These are phyloP conservation scores for Anagyrus pseudococci DNA, from an alignment of 2,888 invertebrate species.

Conservation along the genomic window DNA sequence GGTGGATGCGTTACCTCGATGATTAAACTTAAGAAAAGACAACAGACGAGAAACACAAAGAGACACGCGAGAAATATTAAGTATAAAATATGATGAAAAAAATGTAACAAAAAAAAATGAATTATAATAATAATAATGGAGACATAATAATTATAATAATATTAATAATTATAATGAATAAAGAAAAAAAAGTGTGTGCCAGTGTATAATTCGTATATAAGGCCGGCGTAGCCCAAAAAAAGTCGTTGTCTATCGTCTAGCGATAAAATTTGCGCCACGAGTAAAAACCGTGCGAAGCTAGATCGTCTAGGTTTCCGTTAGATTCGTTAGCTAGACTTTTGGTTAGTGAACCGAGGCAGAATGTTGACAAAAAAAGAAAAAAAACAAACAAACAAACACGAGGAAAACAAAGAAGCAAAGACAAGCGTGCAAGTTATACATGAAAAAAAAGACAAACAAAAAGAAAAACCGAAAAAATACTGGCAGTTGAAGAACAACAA, in stretches of 20 bases:
- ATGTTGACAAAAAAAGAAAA: constrained; percentile 15
- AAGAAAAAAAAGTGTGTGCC: constrained; percentile 34
- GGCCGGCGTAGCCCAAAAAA: constrained; percentile 28
- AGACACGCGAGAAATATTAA: too few relatives aligned
- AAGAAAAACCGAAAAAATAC: too few relatives aligned
- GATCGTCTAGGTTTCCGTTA: constrained; percentile 38
- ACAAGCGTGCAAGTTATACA: too few relatives aligned
- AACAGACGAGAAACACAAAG: too few relatives aligned
- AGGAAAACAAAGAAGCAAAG: too few relatives aligned
- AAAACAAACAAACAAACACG: too few relatives aligned
- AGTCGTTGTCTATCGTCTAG: constrained; percentile 38
- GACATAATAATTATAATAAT: constrained; percentile 11
- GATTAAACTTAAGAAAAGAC: too few relatives aligned
- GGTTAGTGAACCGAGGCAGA: constrained; percentile 21
- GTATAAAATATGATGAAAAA: constrained; percentile 16
- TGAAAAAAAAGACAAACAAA: too few relatives aligned
- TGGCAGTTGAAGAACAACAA: too few relatives aligned
- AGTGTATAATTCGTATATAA: constrained; percentile 37
- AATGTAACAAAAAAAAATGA: constrained; percentile 15
- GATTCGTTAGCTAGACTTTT: constrained; percentile 35
- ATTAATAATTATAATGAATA: too few relatives aligned
- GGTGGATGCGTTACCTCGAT: too few relatives aligned
- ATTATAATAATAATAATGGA: constrained; percentile 19
- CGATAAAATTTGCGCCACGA: constrained; percentile 36
- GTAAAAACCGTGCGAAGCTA: constrained; percentile 35